Conservation (phyloP, 2,113 vertebrate genomes). For the Ammodytes dubius region DNA sequence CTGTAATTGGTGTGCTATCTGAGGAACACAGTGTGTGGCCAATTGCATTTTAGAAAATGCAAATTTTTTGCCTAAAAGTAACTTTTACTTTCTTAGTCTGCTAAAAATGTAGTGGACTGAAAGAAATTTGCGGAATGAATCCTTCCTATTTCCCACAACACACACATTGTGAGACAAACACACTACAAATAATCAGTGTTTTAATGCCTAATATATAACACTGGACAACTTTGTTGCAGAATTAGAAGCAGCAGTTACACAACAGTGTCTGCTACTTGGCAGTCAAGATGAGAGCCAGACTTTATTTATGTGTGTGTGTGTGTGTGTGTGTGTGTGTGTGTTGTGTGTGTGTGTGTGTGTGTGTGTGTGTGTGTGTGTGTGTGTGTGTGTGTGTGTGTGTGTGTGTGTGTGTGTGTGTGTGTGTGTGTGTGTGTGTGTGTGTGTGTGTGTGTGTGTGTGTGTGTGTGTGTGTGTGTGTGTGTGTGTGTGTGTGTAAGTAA, state of each 20-base stretch:
- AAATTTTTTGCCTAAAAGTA: no score
- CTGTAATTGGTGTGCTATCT: no score
- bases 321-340: slow-evolving; percentile 4
- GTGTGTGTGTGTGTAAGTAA: no score
- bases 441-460: no score
- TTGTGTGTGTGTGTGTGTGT: neutral
- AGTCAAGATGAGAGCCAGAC: slow-evolving; percentile 29
- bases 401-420: neutral
- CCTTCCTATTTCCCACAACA: slow-evolving; percentile 14
- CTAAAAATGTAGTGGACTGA: no score
- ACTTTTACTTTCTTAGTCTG: no score
- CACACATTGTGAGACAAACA: slow-evolving; percentile 7
- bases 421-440: slow-evolving; percentile 9
- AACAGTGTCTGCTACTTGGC: slow-evolving; percentile 27
- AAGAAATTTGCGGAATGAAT: slow-evolving; percentile 15
- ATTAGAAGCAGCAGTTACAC: slow-evolving; percentile 30
- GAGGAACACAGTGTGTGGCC: no score
- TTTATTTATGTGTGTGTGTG: slow-evolving; percentile 16
- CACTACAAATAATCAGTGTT: slow-evolving; percentile 8
- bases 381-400: neutral
- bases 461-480: no score
- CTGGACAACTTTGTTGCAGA: slow-evolving; percentile 3
- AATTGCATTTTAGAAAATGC: no score
- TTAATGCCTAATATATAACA: slow-evolving; percentile 4
- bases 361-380: neutral